Percentiles rank a stretch among this genome's conserved stretches.
phyloP scores from a whole-genome alignment of 30 jellyfish, hydroid and myxozoan genomes.

The Pseudorhiza aurosa region DNA sequence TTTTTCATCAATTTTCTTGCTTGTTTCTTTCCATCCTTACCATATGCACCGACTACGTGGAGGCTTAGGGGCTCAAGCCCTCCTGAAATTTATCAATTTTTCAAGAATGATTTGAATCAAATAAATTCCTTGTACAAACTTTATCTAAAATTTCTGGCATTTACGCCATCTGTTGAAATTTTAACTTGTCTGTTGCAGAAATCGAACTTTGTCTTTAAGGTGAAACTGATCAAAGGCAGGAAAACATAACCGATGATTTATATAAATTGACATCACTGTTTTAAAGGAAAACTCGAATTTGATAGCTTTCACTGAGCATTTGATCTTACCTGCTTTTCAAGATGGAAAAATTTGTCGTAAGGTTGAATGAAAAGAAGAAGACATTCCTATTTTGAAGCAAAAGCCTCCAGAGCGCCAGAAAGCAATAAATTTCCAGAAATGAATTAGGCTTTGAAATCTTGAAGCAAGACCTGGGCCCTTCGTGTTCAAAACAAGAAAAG shows the following conservation, averaged over 20 bases:
- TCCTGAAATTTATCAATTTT: conserved; percentile 37
- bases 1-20: no score
- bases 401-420: conserved; percentile 17
- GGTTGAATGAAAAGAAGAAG: conserved; percentile 24
- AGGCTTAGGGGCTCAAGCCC: conserved; percentile 58
- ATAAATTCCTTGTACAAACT: conserved; percentile 22
- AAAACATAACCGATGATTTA: conserved; percentile 15
- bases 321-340: conserved; percentile 34
- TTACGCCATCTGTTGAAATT: conserved; percentile 37
- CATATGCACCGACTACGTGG: conserved; percentile 46
- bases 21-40: no score
- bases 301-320: conserved; percentile 33
- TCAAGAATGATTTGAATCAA: conserved; percentile 36
- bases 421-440: no score
- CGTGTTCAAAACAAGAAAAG: neutral
- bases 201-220: conserved; percentile 40
- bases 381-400: conserved; percentile 13
- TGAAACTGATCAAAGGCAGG: conserved; percentile 24
- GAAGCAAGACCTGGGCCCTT: conserved; percentile 5
- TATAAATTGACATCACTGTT: conserved; percentile 37
- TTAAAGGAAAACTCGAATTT: conserved; percentile 43
- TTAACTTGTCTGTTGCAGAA: conserved; percentile 49
- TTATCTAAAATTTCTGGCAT: conserved; percentile 35
- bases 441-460: neutral
- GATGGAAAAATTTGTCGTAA: conserved; percentile 30